These are phyloP conservation scores for Stegophylla sp. DNA, from an alignment of 2,888 invertebrate genomes.

Conservation along the genomic window DNA sequence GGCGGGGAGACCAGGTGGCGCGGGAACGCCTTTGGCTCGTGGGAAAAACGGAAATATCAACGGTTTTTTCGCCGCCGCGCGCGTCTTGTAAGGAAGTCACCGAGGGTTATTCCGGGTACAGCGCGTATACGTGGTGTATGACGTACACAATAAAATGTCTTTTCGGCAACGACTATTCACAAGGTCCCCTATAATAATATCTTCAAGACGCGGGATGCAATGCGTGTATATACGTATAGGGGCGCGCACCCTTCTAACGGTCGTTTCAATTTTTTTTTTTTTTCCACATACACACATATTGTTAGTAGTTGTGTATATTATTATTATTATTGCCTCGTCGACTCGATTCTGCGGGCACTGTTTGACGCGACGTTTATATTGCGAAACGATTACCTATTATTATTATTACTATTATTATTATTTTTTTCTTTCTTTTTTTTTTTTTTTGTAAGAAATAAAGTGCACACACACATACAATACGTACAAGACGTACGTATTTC, in stretches of 20 bases:
- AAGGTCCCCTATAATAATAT: constrained; percentile 36
- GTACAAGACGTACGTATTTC: not conserved
- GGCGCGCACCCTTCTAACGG: constrained; percentile 57
- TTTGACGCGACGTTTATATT: constrained; percentile 33
- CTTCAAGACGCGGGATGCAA: constrained; percentile 37
- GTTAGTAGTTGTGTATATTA: too few relatives aligned
- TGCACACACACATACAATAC: not conserved
- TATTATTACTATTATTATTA: too few relatives aligned
- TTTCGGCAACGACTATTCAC: constrained; percentile 44
- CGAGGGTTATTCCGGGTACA: constrained; percentile 30
- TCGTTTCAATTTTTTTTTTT: constrained; percentile 50
- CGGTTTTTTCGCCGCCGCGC: constrained; percentile 52
- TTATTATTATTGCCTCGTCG: not conserved
- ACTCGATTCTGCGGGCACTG: constrained; percentile 55
- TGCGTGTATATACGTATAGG: not conserved
- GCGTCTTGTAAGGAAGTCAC: constrained; percentile 56
- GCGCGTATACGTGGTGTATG: not conserved
- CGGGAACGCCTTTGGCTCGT: constrained; percentile 51
- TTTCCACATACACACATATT: too few relatives aligned
- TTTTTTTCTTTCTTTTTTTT: constrained; percentile 7
- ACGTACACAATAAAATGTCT: constrained; percentile 43
- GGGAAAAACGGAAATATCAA: constrained; percentile 45
- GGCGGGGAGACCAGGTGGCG: constrained; percentile 29
- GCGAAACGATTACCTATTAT: constrained; percentile 55
- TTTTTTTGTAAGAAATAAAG: not conserved